These are phyloP conservation scores for Cyclophora albipunctata DNA, from an alignment of 2,888 invertebrate genomes.

Conservation along the genomic window DNA sequence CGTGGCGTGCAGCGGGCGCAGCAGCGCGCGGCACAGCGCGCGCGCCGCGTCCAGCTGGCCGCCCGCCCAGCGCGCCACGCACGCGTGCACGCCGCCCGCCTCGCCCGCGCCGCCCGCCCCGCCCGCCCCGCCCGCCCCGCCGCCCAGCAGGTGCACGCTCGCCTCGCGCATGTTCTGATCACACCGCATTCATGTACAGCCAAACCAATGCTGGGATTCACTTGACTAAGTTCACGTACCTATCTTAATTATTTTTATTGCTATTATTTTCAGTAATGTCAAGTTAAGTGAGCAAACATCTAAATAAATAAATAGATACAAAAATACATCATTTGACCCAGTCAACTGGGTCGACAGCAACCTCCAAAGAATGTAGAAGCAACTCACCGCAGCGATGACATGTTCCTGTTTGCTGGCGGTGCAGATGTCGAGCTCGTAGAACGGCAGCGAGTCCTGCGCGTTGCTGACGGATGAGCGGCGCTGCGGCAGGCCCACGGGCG, in stretches of 20 bases:
- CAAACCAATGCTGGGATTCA: not conserved
- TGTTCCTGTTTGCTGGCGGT: constrained; percentile 93
- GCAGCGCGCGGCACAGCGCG: constrained; percentile 83
- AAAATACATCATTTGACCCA: too few relatives aligned
- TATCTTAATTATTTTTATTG: too few relatives aligned
- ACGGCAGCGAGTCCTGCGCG: constrained; percentile 80
- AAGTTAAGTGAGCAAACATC: not conserved
- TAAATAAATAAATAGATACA: too few relatives aligned
- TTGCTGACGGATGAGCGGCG: constrained; percentile 49
- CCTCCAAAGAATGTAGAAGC: too few relatives aligned
- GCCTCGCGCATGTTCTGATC: constrained; percentile 86
- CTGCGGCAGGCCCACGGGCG: constrained; percentile 39
- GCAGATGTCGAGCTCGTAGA: constrained; percentile 88
- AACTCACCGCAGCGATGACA: constrained; percentile 85
- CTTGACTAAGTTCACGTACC: not conserved
- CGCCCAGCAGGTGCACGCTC: constrained; percentile 85
- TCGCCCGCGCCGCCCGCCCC: constrained; percentile 63
- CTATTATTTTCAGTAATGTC: not conserved
- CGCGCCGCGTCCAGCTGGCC: constrained; percentile 88
- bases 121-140: constrained; percentile 79
- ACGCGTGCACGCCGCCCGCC: constrained; percentile 80
- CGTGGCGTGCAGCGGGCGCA: constrained; percentile 80
- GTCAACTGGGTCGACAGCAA: too few relatives aligned
- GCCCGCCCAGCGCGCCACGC: constrained; percentile 86
- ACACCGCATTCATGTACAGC: not conserved